Conservation (phyloP, 2,888 invertebrate species). For the Ischnus inquisitorius region DNA sequence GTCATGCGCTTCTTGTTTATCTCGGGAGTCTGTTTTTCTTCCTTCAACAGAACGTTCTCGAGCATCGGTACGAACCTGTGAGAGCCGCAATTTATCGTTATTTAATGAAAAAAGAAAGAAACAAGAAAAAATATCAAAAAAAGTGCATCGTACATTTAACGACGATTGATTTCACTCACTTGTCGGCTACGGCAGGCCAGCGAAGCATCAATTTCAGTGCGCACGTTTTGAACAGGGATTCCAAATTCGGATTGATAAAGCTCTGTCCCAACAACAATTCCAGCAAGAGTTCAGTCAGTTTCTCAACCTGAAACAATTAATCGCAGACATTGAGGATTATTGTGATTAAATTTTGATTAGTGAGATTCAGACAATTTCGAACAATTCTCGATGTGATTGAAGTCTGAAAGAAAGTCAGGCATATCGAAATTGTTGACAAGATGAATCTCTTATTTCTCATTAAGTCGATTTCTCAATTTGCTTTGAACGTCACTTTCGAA, state of each 20-base stretch:
- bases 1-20: slow-evolving; percentile 77
- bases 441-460: no score
- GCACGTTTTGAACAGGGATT: slow-evolving; percentile 82
- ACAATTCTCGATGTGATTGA: no score
- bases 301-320: slow-evolving; percentile 80
- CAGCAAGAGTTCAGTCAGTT: slow-evolving; percentile 81
- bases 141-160: background rate
- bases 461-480: no score
- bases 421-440: no score
- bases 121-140: no score
- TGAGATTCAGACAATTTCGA: background rate
- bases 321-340: slow-evolving; percentile 13
- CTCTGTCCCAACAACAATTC: slow-evolving; percentile 82
- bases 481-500: no score
- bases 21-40: slow-evolving; percentile 77
- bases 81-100: slow-evolving; percentile 21
- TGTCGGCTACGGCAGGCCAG: slow-evolving; percentile 83
- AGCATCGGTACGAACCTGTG: slow-evolving; percentile 80
- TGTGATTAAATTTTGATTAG: slow-evolving; percentile 15
- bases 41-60: slow-evolving; percentile 78
- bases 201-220: slow-evolving; percentile 83
- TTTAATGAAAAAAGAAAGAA: no score
- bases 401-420: no score
- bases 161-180: slow-evolving; percentile 67
- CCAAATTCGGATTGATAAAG: slow-evolving; percentile 82